Percentiles rank a stretch among this genome's conserved stretches.
Evolutionary conservation across 1,140 invertebrate genomes (phyloP).

Genomic region (Aphaenogaster floridana): DNA sequence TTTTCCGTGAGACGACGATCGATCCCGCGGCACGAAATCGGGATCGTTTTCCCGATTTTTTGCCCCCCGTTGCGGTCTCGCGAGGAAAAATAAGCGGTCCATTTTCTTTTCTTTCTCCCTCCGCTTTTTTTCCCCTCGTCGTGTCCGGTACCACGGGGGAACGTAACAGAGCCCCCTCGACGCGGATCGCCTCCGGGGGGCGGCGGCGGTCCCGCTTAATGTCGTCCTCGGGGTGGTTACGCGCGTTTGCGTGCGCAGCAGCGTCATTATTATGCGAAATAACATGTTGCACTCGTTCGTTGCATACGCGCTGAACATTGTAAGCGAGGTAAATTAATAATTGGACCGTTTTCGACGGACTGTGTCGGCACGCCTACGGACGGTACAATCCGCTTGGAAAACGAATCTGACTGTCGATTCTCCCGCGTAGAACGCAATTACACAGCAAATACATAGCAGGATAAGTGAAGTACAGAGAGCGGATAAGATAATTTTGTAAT

Average conservation of each 20-base stretch:
- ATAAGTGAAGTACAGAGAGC: not conserved
- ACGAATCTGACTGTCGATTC: slow-evolving; percentile 26
- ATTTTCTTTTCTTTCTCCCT: not conserved
- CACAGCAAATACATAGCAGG: not conserved
- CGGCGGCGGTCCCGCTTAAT: slow-evolving; percentile 42
- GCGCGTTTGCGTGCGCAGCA: slow-evolving; percentile 59
- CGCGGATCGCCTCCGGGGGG: slow-evolving; percentile 27
- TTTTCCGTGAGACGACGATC: slow-evolving; percentile 13
- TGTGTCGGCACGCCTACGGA: slow-evolving; percentile 40
- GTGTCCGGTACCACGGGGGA: not conserved
- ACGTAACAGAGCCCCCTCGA: slow-evolving; percentile 9
- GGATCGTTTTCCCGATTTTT: slow-evolving; percentile 15
- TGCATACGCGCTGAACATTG: slow-evolving; percentile 69
- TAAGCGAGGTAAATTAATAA: slow-evolving; percentile 80
- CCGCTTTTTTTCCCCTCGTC: not conserved
- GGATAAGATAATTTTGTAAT: not conserved
- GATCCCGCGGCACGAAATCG: not conserved
- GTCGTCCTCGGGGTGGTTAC: slow-evolving; percentile 40
- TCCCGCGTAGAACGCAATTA: not conserved
- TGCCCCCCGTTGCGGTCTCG: not conserved
- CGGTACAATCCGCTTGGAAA: slow-evolving; percentile 42
- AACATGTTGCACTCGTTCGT: slow-evolving; percentile 74
- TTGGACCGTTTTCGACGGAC: slow-evolving; percentile 75
- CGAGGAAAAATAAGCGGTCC: not conserved
- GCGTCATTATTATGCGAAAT: slow-evolving; percentile 75